phyloP scores from a whole-genome alignment of 2,797 vertebrate species.

The Tadarida brasiliensis region DNA sequence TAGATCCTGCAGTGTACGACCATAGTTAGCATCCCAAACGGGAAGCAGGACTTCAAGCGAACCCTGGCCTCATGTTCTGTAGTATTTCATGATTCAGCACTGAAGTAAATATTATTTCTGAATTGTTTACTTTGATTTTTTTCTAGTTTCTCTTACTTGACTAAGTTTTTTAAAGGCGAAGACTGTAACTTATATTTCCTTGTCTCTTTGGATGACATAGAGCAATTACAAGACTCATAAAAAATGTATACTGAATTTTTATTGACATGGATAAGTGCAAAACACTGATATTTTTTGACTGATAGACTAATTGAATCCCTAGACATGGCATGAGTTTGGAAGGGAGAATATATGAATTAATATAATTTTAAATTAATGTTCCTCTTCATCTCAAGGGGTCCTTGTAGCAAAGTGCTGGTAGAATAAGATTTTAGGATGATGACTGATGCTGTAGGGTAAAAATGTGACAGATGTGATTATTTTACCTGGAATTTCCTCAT shows the following conservation, averaged over 20 bases:
- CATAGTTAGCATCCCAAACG: not conserved
- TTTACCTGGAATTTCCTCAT: not conserved
- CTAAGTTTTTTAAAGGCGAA: not conserved
- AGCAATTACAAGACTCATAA: not conserved
- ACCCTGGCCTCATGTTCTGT: not conserved
- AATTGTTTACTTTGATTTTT: not conserved
- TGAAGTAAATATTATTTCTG: not conserved
- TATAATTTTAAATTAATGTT: conserved; percentile 31
- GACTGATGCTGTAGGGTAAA: not conserved
- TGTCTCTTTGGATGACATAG: not conserved
- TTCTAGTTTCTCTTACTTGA: not conserved
- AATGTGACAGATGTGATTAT: not conserved
- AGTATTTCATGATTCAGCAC: not conserved
- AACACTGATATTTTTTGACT: not conserved
- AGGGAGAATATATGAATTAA: not conserved
- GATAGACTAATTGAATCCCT: not conserved
- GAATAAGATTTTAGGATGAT: conserved; percentile 19
- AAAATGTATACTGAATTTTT: not conserved
- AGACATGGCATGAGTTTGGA: not conserved
- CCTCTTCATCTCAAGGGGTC: not conserved
- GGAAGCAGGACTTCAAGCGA: not conserved
- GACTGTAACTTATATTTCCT: not conserved
- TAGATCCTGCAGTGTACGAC: not conserved
- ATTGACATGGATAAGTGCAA: not conserved
- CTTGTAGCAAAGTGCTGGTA: not conserved